A percentile compares a stretch with the other conserved stretches of the same genome.
Evolutionary conservation across 1,140 invertebrate species (phyloP).

Genomic region (Thaumatotibia leucotreta): DNA sequence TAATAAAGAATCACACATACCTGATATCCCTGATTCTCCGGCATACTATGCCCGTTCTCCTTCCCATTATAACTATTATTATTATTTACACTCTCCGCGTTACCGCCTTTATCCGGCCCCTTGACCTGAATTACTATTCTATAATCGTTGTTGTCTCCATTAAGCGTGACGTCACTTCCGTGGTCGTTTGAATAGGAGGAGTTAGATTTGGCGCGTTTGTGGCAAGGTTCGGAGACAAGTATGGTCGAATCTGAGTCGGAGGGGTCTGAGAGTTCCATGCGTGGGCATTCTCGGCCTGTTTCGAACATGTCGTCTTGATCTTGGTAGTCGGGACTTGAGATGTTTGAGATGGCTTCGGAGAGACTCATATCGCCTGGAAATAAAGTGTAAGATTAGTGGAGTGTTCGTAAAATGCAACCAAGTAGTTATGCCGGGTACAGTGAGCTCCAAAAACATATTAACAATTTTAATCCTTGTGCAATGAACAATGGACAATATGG

Average conservation of each 20-base stretch:
- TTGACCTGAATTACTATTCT: conserved; percentile 91
- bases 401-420: no score
- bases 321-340: conserved; percentile 91
- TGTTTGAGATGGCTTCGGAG: conserved; percentile 90
- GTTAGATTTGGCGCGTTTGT: conserved; percentile 78
- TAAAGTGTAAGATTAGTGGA: not conserved
- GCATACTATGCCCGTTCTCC: conserved; percentile 62
- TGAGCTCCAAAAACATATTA: no score
- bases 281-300: conserved; percentile 80
- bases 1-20: conserved; percentile 26
- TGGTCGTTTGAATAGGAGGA: conserved; percentile 62
- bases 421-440: no score
- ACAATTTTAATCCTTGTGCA: no score
- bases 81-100: conserved; percentile 58
- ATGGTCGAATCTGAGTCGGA: conserved; percentile 90
- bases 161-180: conserved; percentile 68
- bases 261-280: conserved; percentile 91
- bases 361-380: conserved; percentile 81
- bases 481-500: no score
- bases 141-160: conserved; percentile 77
- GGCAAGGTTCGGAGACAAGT: conserved; percentile 85
- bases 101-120: conserved; percentile 80
- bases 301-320: conserved; percentile 80
- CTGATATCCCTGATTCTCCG: conserved; percentile 66
- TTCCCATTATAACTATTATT: conserved; percentile 55